Base-by-base conservation (phyloP, 2,797 vertebrate species). In the Periparus ater region DNA sequence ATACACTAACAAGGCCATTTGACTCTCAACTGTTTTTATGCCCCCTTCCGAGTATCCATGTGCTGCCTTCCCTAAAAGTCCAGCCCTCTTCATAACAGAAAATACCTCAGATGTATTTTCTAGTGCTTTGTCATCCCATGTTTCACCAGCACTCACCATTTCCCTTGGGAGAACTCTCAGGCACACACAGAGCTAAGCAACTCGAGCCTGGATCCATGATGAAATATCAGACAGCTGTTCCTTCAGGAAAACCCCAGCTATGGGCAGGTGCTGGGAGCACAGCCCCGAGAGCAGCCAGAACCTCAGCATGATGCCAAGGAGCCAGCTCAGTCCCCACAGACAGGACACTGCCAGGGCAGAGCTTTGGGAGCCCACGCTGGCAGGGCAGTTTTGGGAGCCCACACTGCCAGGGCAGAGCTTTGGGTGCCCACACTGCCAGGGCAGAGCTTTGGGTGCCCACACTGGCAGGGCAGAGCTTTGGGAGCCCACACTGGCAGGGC, bases 251-350 rank as follows among this genome's bases (percentile, higher is more conserved):
- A 22, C 2, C 18, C 32, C 25, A 3, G 22, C n/a, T 12, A 7
- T 1, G 10, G n/a, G 42, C 76, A 14, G n/a, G 70, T 12, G 51
- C 2, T 9, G 55, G 29, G 54, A 53, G 60, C 44, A 2, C 30
- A 48, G 93, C 47, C 13, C 29, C 32, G 3, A 2, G 53, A 25
- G 38, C 6, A 1, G 25, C 26, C 10, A 2, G 34, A 8, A 13
- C 13, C 17, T 14, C 30, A 3, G 27, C 1, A 0, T 0, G 1
- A 21, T 1, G 26, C 8, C 20, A 0, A 6, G 60, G 36, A 34
- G 50, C 21, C 1, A 1, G 67, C n/a, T 18, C 36, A 25, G 30
- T 13, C 50, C 17, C 54, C 7, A 1, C 0, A 2, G 27, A 4
- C 57, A 34, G 38, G 60, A 18, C 1, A 0, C 0, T 2, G 29